phyloP scores from a whole-genome alignment of 2,113 vertebrate species.

The Anolis carolinensis region DNA sequence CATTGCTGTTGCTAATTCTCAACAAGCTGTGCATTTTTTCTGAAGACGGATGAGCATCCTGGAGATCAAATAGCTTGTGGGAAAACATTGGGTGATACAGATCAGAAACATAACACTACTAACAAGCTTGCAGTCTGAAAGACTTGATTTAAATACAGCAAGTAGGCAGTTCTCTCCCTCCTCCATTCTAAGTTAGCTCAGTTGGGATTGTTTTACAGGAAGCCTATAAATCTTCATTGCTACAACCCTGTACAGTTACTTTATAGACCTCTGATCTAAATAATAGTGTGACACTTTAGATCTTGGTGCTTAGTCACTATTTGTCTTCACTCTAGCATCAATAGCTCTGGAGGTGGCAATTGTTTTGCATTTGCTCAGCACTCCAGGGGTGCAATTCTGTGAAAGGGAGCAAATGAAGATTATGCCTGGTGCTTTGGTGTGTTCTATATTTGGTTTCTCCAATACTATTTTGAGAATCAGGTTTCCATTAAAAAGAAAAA shows the following conservation, averaged over 20 bases:
- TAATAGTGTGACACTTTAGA: not conserved
- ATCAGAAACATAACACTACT: not conserved
- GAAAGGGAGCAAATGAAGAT: not conserved
- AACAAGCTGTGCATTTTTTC: not conserved
- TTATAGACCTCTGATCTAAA: not conserved
- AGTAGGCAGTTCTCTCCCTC: not conserved
- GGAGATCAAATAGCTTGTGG: not conserved
- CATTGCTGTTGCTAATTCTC: not conserved
- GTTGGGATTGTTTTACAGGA: not conserved
- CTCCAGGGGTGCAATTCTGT: not conserved
- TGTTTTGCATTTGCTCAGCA: slow-evolving; percentile 1
- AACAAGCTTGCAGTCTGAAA: not conserved
- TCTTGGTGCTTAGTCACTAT: not conserved
- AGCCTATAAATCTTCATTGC: not conserved
- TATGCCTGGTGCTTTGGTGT: not conserved
- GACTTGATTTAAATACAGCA: not conserved
- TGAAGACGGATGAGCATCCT: not conserved
- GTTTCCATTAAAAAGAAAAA: not conserved
- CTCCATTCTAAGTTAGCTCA: not conserved
- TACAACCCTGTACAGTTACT: not conserved
- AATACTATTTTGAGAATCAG: not conserved
- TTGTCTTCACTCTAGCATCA: not conserved
- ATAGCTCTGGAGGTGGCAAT: not conserved
- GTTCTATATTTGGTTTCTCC: not conserved
- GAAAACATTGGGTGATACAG: not conserved